Conservation (phyloP, 2,797 vertebrate species). For the Allobates femoralis region DNA sequence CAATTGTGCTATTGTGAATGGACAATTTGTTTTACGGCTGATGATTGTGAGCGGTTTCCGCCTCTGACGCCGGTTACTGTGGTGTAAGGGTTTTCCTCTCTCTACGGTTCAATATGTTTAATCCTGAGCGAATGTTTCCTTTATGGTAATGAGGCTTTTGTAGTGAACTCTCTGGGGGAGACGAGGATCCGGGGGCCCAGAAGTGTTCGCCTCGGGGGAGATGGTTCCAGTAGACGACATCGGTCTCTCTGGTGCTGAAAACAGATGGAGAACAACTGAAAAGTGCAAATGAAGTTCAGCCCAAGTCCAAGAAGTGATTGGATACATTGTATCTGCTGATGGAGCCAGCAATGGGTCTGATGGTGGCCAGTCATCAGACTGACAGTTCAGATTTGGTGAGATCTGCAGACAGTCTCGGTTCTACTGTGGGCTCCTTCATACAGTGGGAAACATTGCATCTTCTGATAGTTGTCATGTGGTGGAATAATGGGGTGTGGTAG, state of each 20-base stretch:
- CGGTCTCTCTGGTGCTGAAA: conserved; percentile 14
- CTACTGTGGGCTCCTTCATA: too few relatives aligned
- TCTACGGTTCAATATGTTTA: conserved; percentile 59
- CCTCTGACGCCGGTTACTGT: conserved; percentile 29
- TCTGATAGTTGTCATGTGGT: too few relatives aligned
- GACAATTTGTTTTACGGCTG: conserved; percentile 61
- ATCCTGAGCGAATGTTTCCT: conserved; percentile 44
- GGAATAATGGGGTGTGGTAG: too few relatives aligned
- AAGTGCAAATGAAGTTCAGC: conserved; percentile 55
- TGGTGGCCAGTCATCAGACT: too few relatives aligned
- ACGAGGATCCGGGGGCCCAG: conserved; percentile 34
- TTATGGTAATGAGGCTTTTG: conserved; percentile 51
- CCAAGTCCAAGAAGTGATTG: background rate
- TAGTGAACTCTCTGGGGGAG: conserved; percentile 8
- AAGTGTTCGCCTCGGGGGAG: conserved; percentile 51
- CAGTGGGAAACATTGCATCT: too few relatives aligned
- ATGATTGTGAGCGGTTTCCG: conserved; percentile 25
- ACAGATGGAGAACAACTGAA: conserved; percentile 30
- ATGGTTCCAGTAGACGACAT: conserved; percentile 36
- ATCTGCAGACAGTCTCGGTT: too few relatives aligned
- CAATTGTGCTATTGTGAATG: conserved; percentile 51
- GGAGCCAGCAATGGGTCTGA: background rate
- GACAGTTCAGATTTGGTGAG: too few relatives aligned
- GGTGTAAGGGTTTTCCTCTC: conserved; percentile 46
- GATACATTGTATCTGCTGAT: background rate